These are phyloP conservation scores for Cephus pygmeus DNA, from an alignment of 2,888 invertebrate genomes.

Conservation along the genomic window DNA sequence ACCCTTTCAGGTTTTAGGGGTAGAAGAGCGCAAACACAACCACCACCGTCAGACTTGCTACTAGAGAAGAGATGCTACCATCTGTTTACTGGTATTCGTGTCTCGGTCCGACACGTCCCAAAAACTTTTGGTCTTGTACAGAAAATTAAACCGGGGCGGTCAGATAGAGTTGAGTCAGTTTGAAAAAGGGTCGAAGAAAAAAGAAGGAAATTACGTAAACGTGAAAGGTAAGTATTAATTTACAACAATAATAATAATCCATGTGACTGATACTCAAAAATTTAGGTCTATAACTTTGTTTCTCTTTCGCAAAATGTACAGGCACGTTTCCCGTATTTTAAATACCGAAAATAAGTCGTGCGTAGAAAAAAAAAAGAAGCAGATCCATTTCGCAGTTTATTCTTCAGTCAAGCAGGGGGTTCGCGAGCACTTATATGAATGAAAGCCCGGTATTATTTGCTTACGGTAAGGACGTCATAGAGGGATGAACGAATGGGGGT, in stretches of 20 bases:
- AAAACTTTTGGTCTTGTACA: background rate
- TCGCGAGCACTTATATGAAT: constrained; percentile 26
- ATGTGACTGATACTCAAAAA: no score
- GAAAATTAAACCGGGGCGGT: background rate
- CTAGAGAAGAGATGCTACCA: background rate
- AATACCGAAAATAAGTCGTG: background rate
- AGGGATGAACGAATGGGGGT: background rate
- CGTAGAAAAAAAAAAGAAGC: constrained; percentile 28
- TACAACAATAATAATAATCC: no score
- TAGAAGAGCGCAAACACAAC: constrained; percentile 50
- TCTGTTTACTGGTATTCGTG: background rate
- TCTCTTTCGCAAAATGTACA: background rate
- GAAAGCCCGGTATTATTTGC: constrained; percentile 46
- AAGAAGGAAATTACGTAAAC: no score
- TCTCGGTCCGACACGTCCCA: background rate
- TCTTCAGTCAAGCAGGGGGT: constrained; percentile 39
- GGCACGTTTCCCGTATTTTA: background rate
- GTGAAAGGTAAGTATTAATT: no score
- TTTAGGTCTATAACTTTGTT: background rate
- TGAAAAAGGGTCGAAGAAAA: no score
- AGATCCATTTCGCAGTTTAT: constrained; percentile 54
- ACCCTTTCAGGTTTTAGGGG: constrained; percentile 56
- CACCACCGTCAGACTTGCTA: background rate
- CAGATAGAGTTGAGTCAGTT: no score
- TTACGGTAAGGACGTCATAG: background rate